Percentiles rank a stretch among this genome's conserved stretches.
Conservation (phyloP, 2,113 vertebrate species). For the Notarius quadriscutis region DNA sequence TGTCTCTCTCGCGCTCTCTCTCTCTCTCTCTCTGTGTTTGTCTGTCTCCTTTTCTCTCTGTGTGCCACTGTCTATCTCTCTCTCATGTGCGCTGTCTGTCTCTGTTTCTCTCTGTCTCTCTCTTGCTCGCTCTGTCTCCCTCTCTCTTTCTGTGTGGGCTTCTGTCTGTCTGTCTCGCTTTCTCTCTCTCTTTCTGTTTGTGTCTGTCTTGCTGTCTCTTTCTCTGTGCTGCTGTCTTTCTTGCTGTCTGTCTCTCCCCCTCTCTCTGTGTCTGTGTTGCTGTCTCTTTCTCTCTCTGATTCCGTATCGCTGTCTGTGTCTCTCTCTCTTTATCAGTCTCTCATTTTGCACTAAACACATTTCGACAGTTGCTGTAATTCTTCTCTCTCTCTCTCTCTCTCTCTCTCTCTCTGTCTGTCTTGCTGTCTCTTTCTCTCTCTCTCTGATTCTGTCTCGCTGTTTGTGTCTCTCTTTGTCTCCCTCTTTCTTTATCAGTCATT, state of each 20-base stretch:
- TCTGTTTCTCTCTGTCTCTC: slow-evolving; percentile 60
- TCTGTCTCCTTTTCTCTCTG: too few species aligned
- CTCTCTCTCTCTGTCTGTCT: not conserved
- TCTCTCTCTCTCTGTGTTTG: slow-evolving; percentile 22
- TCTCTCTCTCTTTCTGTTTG: too few species aligned
- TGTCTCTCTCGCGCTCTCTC: not conserved
- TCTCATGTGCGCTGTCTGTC: slow-evolving; percentile 44
- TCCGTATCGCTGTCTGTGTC: slow-evolving; percentile 54
- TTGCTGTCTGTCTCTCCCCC: too few species aligned
- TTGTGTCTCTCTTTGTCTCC: slow-evolving; percentile 62
- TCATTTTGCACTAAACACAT: slow-evolving; percentile 63
- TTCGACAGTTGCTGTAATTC: not conserved
- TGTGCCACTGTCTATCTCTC: slow-evolving; percentile 26
- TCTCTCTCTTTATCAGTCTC: slow-evolving; percentile 64
- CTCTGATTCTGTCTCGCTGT: slow-evolving; percentile 35
- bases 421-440: not conserved
- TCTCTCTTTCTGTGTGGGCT: too few species aligned
- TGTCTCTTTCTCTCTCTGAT: not conserved
- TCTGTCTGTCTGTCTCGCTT: too few species aligned
- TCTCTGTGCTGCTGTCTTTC: too few species aligned
- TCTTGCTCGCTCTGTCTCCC: not conserved
- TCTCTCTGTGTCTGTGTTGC: too few species aligned
- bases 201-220: too few species aligned
- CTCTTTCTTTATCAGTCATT: slow-evolving; percentile 63
- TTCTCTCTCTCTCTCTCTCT: slow-evolving; percentile 23